phyloP scores from a whole-genome alignment of 2,113 vertebrate genomes.

The Phocoena phocoena region DNA sequence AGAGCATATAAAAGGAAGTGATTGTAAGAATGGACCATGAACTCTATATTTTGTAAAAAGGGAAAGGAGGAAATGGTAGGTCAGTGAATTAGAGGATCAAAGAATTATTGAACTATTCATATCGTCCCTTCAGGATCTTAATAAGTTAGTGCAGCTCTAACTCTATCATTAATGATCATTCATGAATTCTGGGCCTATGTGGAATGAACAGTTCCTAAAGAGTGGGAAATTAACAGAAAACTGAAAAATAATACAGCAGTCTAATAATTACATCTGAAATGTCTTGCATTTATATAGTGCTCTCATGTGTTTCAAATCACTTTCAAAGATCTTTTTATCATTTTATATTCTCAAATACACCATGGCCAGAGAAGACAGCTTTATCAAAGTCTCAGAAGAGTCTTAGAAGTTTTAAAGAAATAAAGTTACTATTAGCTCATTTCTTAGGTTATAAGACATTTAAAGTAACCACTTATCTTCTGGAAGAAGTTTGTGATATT shows the following conservation, averaged over 20 bases:
- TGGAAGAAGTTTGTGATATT: background rate
- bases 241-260: background rate
- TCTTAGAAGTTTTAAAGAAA: background rate
- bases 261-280: conserved; percentile 2
- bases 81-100: background rate
- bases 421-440: background rate
- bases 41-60: background rate
- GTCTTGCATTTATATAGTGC: background rate
- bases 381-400: background rate
- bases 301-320: background rate
- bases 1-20: background rate
- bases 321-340: background rate
- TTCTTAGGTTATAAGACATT: background rate
- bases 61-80: background rate
- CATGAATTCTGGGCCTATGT: background rate
- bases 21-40: background rate
- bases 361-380: background rate
- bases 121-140: background rate
- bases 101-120: background rate
- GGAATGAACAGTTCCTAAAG: background rate
- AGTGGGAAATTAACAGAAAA: background rate
- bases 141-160: background rate
- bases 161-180: background rate
- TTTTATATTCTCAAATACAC: background rate
- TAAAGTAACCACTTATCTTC: background rate